These are phyloP conservation scores for Lasioglossum zephyrum DNA, from an alignment of 2,888 invertebrate genomes.

Conservation along the genomic window DNA sequence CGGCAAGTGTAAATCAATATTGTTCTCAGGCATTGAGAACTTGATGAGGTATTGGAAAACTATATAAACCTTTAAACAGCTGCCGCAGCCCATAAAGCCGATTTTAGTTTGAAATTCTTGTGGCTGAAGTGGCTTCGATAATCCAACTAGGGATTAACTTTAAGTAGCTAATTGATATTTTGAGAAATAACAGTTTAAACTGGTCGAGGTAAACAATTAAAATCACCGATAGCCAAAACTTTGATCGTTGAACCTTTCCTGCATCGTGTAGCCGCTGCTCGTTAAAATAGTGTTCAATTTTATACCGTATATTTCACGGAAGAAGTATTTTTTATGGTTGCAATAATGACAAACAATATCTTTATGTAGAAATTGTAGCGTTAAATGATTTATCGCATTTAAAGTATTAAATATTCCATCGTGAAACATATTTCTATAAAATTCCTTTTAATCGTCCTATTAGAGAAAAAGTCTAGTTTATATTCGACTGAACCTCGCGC, in stretches of 20 bases:
- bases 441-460: no score
- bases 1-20: constrained; percentile 5
- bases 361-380: no score
- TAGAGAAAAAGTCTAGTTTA: no score
- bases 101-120: constrained; percentile 10
- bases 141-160: constrained; percentile 3
- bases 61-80: constrained; percentile 7
- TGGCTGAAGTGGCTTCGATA: neutral
- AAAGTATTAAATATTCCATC: no score
- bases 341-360: neutral
- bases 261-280: neutral
- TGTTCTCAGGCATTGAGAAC: constrained; percentile 5
- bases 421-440: no score
- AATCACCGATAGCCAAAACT: neutral
- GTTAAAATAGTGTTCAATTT: neutral
- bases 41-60: constrained; percentile 10
- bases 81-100: constrained; percentile 4
- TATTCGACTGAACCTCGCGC: no score
- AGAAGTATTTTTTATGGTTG: neutral
- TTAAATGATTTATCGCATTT: no score
- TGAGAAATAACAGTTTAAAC: constrained; percentile 9
- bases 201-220: neutral
- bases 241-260: neutral
- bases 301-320: neutral
- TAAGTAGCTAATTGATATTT: constrained; percentile 9